These are phyloP conservation scores for Phymanthus crucifer DNA, from an alignment of 92 coral and sea anemone species.

Conservation along the genomic window DNA sequence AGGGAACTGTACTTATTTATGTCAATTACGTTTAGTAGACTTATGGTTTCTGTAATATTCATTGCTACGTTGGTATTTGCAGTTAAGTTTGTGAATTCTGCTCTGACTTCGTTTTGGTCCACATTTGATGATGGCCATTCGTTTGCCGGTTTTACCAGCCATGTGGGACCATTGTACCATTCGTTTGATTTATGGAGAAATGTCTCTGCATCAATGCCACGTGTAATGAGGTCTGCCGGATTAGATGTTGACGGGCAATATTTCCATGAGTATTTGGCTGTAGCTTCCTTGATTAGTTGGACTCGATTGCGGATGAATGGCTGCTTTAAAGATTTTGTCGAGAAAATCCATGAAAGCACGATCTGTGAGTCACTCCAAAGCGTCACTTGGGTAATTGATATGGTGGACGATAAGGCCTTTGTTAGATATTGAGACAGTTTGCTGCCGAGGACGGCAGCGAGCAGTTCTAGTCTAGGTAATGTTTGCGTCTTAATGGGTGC, in stretches of 20 bases:
- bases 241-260: conserved; percentile 35
- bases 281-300: neutral
- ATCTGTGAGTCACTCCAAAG: conserved; percentile 50
- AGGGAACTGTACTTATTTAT: conserved; percentile 38
- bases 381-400: neutral
- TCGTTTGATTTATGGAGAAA: neutral
- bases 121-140: neutral
- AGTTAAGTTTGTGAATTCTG: neutral
- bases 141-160: neutral
- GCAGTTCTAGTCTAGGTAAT: conserved; percentile 38
- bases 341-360: conserved; percentile 14
- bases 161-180: conserved; percentile 28
- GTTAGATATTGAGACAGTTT: conserved; percentile 35
- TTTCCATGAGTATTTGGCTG: conserved; percentile 24
- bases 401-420: conserved; percentile 2
- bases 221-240: conserved; percentile 36
- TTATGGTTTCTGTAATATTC: neutral
- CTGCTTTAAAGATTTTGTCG: conserved; percentile 4
- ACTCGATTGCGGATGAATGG: conserved; percentile 12
- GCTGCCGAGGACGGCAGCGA: conserved; percentile 36
- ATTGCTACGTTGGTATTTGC: neutral
- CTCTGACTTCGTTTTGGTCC: neutral
- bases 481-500: conserved; percentile 42
- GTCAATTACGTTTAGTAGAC: conserved; percentile 9
- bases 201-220: conserved; percentile 5